Evolutionary conservation across 2,113 vertebrate genomes (phyloP).

Genomic region (Psilopogon haemacephalus): DNA sequence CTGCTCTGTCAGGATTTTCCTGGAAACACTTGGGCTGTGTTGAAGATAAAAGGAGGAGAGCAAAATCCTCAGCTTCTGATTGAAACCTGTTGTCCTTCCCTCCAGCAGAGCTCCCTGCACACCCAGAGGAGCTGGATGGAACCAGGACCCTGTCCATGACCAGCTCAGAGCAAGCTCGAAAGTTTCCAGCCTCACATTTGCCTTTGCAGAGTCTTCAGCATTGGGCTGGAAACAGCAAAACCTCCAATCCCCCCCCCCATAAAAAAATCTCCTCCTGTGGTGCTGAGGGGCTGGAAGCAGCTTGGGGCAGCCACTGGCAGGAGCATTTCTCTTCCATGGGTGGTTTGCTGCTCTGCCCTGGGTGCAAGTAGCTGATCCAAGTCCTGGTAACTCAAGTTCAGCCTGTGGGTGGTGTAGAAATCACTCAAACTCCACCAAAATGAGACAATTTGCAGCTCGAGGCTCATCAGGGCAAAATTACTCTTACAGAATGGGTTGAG

Average conservation of each 20-base stretch:
- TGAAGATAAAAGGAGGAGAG: background rate
- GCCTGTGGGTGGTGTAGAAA: background rate
- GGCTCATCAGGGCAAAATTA: background rate
- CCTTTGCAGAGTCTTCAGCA: rapidly evolving
- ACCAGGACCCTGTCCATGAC: background rate
- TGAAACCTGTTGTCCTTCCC: background rate
- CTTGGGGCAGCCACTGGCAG: background rate
- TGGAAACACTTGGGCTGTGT: rapidly evolving
- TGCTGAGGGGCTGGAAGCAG: background rate
- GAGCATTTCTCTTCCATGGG: background rate
- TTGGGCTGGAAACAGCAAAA: background rate
- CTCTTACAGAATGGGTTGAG: too few species aligned
- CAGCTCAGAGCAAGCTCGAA: rapidly evolving
- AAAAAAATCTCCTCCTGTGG: rapidly evolving
- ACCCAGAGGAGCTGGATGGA: background rate
- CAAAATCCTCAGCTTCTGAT: background rate
- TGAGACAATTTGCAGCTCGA: background rate
- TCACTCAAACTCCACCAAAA: background rate
- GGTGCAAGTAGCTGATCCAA: background rate
- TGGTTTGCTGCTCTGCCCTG: background rate
- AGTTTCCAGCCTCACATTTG: rapidly evolving
- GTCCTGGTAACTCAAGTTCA: background rate
- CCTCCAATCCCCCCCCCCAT: rapidly evolving
- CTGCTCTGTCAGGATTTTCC: background rate
- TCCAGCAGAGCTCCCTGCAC: rapidly evolving